Evolutionary conservation across 2,797 vertebrate species (phyloP).

Genomic region (Echeneis naucrates): DNA sequence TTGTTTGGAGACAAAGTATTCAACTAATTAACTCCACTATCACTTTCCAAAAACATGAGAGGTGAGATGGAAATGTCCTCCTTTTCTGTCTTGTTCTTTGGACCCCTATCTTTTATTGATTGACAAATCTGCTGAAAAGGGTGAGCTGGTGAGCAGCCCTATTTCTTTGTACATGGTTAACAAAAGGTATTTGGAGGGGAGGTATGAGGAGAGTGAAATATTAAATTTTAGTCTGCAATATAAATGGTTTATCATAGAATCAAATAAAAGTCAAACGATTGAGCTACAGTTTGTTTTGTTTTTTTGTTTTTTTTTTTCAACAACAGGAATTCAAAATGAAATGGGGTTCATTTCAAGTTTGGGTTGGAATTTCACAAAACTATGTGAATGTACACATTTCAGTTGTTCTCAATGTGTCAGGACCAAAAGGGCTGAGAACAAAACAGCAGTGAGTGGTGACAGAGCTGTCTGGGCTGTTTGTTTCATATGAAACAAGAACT

Average conservation of each 20-base stretch:
- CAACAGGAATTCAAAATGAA: not conserved
- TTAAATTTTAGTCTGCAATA: no score
- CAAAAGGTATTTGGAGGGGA: not conserved
- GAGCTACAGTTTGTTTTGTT: no score
- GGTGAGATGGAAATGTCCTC: not conserved
- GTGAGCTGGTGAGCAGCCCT: not conserved
- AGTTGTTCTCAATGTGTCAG: not conserved
- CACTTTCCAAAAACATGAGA: not conserved
- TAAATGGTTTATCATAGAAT: not conserved
- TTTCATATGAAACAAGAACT: constrained; percentile 1
- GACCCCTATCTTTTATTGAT: not conserved
- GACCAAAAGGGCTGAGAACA: not conserved
- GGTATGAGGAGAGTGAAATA: no score
- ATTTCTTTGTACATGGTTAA: not conserved
- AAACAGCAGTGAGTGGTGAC: constrained; percentile 25
- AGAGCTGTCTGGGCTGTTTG: constrained; percentile 6
- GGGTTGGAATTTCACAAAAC: constrained; percentile 9
- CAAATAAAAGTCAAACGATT: not conserved
- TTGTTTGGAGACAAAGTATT: not conserved
- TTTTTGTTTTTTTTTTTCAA: no score
- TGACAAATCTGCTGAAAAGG: not conserved
- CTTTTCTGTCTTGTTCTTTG: not conserved
- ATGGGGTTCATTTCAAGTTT: constrained; percentile 6
- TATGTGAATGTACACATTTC: not conserved
- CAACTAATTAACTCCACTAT: constrained; percentile 15